phyloP scores from a whole-genome alignment of 2,113 vertebrate species.

The Melozone crissalis region DNA sequence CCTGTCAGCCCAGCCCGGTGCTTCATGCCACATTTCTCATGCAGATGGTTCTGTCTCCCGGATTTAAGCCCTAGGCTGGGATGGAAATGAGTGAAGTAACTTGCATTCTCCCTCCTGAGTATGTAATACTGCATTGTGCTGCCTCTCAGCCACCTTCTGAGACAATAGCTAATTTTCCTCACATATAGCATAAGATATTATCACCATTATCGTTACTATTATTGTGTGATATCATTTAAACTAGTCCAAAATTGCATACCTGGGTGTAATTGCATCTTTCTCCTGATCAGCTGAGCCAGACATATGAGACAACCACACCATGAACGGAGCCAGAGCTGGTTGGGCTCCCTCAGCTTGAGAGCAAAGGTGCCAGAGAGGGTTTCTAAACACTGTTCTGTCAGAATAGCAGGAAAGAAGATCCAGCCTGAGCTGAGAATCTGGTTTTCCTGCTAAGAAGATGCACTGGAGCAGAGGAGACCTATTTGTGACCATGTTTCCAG shows the following conservation, averaged over 20 bases:
- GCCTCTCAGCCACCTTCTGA: background rate
- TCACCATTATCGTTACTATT: background rate
- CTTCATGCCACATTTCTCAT: background rate
- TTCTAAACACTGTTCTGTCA: background rate
- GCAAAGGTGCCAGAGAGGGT: background rate
- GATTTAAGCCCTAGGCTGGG: background rate
- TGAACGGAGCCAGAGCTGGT: background rate
- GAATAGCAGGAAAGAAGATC: background rate
- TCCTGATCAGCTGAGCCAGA: conserved; percentile 6
- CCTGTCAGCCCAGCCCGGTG: background rate
- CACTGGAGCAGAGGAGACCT: background rate
- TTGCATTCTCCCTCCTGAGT: background rate
- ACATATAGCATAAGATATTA: background rate
- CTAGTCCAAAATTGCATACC: conserved; percentile 25
- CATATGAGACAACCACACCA: background rate
- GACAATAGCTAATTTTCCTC: conserved; percentile 24
- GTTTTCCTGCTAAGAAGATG: background rate
- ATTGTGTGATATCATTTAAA: background rate
- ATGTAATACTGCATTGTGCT: background rate
- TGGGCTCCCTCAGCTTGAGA: background rate
- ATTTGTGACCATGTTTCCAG: background rate
- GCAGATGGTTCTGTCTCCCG: background rate
- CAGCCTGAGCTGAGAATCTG: background rate
- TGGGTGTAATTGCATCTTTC: background rate
- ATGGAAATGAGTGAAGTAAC: background rate